Evolutionary conservation across 2,113 vertebrate genomes (phyloP).

Genomic region (Isurus oxyrinchus): DNA sequence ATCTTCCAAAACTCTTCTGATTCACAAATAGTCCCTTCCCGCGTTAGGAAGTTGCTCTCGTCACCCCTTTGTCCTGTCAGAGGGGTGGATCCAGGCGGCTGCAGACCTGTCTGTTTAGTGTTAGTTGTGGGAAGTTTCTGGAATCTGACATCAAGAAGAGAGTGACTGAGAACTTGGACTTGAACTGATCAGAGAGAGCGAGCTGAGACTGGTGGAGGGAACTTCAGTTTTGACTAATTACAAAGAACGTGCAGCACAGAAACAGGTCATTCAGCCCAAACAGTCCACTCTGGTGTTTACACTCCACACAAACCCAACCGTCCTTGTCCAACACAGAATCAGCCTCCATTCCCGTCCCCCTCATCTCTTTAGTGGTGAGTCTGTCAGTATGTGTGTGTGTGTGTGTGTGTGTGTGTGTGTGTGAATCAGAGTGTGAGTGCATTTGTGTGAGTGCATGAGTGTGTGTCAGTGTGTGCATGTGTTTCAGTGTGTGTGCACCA

Average conservation of each 20-base stretch:
- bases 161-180: background rate
- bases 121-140: background rate
- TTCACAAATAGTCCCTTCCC: background rate
- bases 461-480: too few relatives aligned
- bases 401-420: too few relatives aligned
- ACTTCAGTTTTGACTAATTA: too few relatives aligned
- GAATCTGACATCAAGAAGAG: background rate
- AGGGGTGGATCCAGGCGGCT: too few relatives aligned
- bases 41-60: background rate
- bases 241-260: too few relatives aligned
- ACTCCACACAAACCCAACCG: background rate
- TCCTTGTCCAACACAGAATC: background rate
- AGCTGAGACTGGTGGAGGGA: background rate
- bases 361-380: too few relatives aligned
- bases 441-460: too few relatives aligned
- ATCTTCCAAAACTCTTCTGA: too few relatives aligned
- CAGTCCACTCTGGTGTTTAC: background rate
- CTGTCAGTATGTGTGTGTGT: too few relatives aligned
- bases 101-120: background rate
- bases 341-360: background rate
- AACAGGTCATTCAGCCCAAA: too few relatives aligned
- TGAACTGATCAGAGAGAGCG: background rate
- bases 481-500: too few relatives aligned
- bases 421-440: too few relatives aligned
- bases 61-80: background rate